phyloP scores from a whole-genome alignment of 2,888 invertebrate species.

The Drosophila putrida region DNA sequence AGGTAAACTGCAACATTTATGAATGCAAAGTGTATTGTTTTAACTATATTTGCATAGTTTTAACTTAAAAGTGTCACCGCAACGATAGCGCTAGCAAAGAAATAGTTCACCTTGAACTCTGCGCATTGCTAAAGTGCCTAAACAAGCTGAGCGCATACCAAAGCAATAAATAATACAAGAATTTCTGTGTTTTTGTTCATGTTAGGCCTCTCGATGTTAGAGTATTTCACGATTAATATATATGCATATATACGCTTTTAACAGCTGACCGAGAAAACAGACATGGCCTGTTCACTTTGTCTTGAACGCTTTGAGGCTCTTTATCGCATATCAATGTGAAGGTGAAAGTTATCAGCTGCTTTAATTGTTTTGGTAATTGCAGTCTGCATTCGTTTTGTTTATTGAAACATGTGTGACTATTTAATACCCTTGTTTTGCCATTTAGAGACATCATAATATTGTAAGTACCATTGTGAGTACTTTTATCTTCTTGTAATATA shows the following conservation, averaged over 20 bases:
- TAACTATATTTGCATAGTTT: constrained; percentile 1
- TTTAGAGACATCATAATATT: not conserved
- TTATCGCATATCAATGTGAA: constrained; percentile 67
- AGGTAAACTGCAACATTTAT: constrained; percentile 51
- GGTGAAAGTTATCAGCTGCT: constrained; percentile 76
- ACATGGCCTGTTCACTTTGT: constrained; percentile 24
- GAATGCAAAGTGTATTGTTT: constrained; percentile 53
- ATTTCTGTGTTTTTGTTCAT: constrained; percentile 11
- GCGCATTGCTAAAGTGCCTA: constrained; percentile 22
- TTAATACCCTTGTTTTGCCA: constrained; percentile 14
- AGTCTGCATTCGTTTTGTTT: constrained; percentile 24
- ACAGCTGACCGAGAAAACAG: constrained; percentile 6
- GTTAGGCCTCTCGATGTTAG: not conserved
- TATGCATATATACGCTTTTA: constrained; percentile 9
- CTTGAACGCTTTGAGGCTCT: constrained; percentile 11
- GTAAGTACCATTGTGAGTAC: not conserved
- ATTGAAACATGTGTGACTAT: not conserved
- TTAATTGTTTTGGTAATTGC: constrained; percentile 19
- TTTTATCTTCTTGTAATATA: too few relatives aligned
- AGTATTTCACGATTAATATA: not conserved
- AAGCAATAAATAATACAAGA: constrained; percentile 30
- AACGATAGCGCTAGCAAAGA: constrained; percentile 1
- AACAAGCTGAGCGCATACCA: constrained; percentile 18
- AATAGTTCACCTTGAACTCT: constrained; percentile 51
- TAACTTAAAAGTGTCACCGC: not conserved